Evolutionary conservation across 2,113 vertebrate species (phyloP).

Genomic region (Atlantisia rogersi): DNA sequence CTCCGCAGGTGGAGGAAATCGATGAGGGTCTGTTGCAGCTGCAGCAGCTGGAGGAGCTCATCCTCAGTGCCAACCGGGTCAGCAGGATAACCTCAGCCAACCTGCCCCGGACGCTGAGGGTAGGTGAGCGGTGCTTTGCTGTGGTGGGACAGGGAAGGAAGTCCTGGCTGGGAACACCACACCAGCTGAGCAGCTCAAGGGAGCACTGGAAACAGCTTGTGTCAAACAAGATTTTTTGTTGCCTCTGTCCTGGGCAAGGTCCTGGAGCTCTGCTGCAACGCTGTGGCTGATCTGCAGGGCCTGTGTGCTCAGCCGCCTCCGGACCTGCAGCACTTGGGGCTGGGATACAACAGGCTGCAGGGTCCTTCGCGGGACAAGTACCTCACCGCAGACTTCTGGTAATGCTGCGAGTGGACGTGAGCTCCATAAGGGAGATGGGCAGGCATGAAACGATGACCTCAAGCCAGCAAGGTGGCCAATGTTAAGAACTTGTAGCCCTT

Average conservation of each 20-base stretch:
- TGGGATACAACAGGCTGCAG: constrained; percentile 80
- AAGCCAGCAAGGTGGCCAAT: neutral
- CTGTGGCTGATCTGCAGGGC: constrained; percentile 69
- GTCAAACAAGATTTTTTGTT: neutral
- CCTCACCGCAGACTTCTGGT: constrained; percentile 81
- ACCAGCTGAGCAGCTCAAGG: accelerated
- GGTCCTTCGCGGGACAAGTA: constrained; percentile 58
- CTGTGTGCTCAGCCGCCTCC: constrained; percentile 71
- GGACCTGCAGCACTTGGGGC: constrained; percentile 79
- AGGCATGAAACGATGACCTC: neutral
- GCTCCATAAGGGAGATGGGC: neutral
- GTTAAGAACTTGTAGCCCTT: neutral
- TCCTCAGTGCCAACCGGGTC: constrained; percentile 85
- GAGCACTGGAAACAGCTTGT: neutral
- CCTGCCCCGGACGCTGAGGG: constrained; percentile 83
- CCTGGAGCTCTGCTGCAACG: constrained; percentile 85
- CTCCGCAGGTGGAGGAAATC: constrained; percentile 78
- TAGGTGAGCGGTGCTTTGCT: neutral
- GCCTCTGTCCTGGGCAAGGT: constrained; percentile 64
- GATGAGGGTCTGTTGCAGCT: constrained; percentile 82
- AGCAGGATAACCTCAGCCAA: constrained; percentile 67
- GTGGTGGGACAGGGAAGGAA: neutral
- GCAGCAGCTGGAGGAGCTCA: constrained; percentile 81
- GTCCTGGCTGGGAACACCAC: neutral
- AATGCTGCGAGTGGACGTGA: neutral